Evolutionary conservation across 2,797 vertebrate genomes (phyloP).

Genomic region (Parambassis ranga): DNA sequence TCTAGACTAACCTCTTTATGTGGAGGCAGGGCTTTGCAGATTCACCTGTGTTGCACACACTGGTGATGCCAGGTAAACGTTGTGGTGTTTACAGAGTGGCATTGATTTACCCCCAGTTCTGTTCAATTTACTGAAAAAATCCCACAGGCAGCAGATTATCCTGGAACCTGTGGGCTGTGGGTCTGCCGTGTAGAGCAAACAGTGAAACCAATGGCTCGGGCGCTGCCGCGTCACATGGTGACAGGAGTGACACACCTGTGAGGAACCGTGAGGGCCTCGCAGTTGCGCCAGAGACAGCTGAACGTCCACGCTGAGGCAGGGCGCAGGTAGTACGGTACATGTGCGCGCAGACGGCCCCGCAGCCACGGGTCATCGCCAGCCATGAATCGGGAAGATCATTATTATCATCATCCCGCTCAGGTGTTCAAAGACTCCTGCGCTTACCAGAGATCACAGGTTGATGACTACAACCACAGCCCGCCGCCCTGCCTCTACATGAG

Average conservation of each 20-base stretch:
- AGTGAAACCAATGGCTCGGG: constrained; percentile 74
- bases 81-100: constrained; percentile 72
- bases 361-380: constrained; percentile 60
- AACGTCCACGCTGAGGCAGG: constrained; percentile 54
- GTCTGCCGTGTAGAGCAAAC: constrained; percentile 70
- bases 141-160: constrained; percentile 55
- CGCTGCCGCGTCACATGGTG: constrained; percentile 82
- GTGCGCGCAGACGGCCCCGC: constrained; percentile 43
- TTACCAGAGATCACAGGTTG: constrained; percentile 86
- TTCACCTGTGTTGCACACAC: constrained; percentile 49
- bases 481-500: constrained; percentile 96
- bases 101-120: constrained; percentile 75
- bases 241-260: constrained; percentile 81
- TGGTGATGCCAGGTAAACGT: constrained; percentile 72
- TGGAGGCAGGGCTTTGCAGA: constrained; percentile 7
- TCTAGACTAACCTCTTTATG: not conserved
- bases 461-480: constrained; percentile 90
- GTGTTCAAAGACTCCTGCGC: constrained; percentile 94
- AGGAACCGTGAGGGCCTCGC: constrained; percentile 49
- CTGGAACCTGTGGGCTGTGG: constrained; percentile 57
- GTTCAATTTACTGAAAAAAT: constrained; percentile 67
- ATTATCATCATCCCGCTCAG: constrained; percentile 87
- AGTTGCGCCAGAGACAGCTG: constrained; percentile 73
- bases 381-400: constrained; percentile 95
- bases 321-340: constrained; percentile 55